These are phyloP conservation scores for Eubasilissa regina DNA, from an alignment of 1,140 invertebrate species.

Conservation along the genomic window DNA sequence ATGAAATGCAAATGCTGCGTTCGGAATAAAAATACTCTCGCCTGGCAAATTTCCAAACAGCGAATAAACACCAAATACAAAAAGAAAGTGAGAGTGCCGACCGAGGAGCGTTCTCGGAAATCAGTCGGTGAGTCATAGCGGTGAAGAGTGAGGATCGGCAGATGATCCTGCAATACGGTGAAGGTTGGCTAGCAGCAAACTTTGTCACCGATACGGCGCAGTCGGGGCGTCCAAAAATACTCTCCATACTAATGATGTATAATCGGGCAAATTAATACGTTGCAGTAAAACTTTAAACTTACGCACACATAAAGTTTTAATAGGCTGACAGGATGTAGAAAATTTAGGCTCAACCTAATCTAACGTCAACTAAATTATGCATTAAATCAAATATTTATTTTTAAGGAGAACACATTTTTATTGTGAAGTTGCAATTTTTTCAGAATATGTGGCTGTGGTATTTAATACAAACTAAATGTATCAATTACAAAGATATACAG, in stretches of 20 bases:
- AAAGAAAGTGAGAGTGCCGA: conserved; percentile 26
- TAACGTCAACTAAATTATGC: background rate
- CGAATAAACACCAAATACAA: conserved; percentile 56
- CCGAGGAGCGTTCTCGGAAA: conserved; percentile 1
- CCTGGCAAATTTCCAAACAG: conserved; percentile 50
- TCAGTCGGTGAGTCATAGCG: conserved; percentile 8
- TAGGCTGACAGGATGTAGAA: conserved; percentile 5
- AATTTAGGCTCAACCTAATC: conserved; percentile 16
- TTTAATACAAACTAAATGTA: too few species aligned
- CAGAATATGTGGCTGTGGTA: too few species aligned
- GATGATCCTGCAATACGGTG: background rate
- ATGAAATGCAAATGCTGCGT: conserved; percentile 31
- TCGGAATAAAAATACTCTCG: conserved; percentile 52
- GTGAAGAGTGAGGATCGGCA: background rate
- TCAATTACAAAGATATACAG: too few species aligned
- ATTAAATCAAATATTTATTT: too few species aligned
- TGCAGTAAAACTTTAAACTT: conserved; percentile 11
- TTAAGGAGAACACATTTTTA: too few species aligned
- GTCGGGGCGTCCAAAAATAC: background rate
- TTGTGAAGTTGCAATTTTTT: too few species aligned
- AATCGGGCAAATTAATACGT: background rate
- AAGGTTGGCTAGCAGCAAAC: background rate
- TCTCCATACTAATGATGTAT: background rate
- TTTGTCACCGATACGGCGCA: background rate
- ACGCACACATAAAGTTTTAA: conserved; percentile 6